Conservation (phyloP, 1,140 invertebrate species). For the Oppia nitens region DNA sequence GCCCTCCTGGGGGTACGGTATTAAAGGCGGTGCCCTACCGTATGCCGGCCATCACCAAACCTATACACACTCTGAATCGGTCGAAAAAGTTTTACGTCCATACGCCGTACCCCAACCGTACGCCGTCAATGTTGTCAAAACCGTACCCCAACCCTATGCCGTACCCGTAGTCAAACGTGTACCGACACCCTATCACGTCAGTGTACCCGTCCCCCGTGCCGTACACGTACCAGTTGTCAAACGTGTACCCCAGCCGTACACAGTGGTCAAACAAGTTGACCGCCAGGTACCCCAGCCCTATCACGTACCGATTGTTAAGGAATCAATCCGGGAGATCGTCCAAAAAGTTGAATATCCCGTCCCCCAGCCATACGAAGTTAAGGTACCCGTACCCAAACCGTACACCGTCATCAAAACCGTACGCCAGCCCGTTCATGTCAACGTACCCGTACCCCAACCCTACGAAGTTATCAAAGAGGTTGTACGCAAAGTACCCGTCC, state of each 20-base stretch:
- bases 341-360: constrained; percentile 1
- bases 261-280: background rate
- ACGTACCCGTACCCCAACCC: background rate
- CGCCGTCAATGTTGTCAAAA: background rate
- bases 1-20: background rate
- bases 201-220: background rate
- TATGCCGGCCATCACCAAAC: background rate
- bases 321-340: constrained; percentile 1
- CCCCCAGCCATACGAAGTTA: constrained; percentile 2
- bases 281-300: background rate
- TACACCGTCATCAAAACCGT: constrained; percentile 6
- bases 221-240: background rate
- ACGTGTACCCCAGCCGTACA: background rate
- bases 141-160: background rate
- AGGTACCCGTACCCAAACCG: constrained; percentile 1
- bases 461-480: constrained; percentile 4
- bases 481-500: background rate
- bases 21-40: background rate
- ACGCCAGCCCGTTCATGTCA: background rate
- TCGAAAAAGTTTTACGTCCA: constrained; percentile 6
- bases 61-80: background rate
- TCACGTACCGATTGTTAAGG: background rate
- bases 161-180: background rate
- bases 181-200: background rate
- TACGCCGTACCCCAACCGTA: constrained; percentile 2